A percentile compares a stretch with the other conserved stretches of the same genome.
Evolutionary conservation across 2,113 vertebrate genomes (phyloP).

Genomic region (Mobula hypostoma): DNA sequence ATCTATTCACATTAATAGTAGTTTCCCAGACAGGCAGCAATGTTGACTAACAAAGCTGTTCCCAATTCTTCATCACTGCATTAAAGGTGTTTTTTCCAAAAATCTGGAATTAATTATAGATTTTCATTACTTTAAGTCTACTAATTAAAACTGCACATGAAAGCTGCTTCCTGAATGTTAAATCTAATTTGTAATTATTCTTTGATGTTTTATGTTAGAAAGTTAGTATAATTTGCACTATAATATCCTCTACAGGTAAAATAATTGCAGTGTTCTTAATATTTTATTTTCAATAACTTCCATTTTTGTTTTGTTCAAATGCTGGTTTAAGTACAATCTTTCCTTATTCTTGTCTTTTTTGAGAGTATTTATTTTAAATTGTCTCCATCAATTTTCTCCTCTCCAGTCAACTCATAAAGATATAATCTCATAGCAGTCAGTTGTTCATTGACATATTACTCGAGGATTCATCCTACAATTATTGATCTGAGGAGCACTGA

Average conservation of each 20-base stretch:
- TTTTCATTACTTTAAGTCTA: background rate
- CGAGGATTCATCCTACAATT: background rate
- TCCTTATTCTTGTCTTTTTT: background rate
- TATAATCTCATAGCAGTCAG: background rate
- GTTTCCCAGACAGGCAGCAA: no score
- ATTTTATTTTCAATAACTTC: background rate
- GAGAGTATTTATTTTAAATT: background rate
- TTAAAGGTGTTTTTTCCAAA: background rate
- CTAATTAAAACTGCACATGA: background rate
- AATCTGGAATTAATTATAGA: background rate
- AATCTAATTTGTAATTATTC: background rate
- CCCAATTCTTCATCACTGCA: background rate
- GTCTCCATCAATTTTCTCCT: background rate
- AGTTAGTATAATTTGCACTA: background rate
- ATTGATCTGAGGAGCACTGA: background rate
- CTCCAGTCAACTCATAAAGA: background rate
- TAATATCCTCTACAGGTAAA: slow-evolving; percentile 16
- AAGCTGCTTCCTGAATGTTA: background rate
- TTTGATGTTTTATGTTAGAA: background rate
- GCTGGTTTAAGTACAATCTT: background rate
- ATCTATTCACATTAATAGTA: no score
- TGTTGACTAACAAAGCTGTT: background rate
- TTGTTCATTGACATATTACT: background rate
- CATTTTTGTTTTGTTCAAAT: background rate
- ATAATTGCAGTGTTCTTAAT: background rate